Conservation (phyloP, 2,888 invertebrate species). For the Cosmopolites sordidus region DNA sequence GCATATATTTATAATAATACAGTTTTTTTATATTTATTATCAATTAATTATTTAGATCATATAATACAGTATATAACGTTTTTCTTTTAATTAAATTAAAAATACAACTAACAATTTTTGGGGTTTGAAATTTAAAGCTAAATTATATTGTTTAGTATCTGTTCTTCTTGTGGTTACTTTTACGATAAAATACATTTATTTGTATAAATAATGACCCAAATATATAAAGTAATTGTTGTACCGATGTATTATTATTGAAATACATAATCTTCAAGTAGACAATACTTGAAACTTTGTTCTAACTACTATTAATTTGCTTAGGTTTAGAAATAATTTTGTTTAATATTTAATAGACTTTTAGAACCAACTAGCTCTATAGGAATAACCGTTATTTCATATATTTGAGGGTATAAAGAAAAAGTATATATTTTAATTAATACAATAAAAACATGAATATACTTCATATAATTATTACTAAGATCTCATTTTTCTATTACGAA, state of each 20-base stretch:
- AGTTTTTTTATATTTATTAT: not conserved
- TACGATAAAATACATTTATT: too few relatives aligned
- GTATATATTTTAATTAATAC: too few relatives aligned
- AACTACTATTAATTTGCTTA: too few relatives aligned
- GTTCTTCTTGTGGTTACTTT: too few relatives aligned
- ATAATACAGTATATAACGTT: slow-evolving; percentile 10
- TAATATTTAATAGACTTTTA: too few relatives aligned
- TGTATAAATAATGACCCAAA: not conserved
- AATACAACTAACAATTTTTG: slow-evolving; percentile 6
- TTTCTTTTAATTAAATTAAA: slow-evolving; percentile 15
- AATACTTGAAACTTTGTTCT: too few relatives aligned
- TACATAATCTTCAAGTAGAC: too few relatives aligned
- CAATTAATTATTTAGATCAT: slow-evolving; percentile 3
- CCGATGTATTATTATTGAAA: not conserved
- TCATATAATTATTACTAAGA: not conserved
- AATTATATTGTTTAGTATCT: not conserved
- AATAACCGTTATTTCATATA: too few relatives aligned
- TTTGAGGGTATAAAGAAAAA: too few relatives aligned
- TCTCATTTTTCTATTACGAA: not conserved
- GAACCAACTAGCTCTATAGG: too few relatives aligned
- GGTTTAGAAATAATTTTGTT: too few relatives aligned
- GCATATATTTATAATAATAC: slow-evolving; percentile 1
- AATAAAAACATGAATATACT: too few relatives aligned
- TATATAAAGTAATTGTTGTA: not conserved
- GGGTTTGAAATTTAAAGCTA: slow-evolving; percentile 23